A percentile compares a stretch with the other conserved stretches of the same genome.
Conservation (phyloP, 2,797 vertebrate genomes). For the Enteromius mattozi region DNA sequence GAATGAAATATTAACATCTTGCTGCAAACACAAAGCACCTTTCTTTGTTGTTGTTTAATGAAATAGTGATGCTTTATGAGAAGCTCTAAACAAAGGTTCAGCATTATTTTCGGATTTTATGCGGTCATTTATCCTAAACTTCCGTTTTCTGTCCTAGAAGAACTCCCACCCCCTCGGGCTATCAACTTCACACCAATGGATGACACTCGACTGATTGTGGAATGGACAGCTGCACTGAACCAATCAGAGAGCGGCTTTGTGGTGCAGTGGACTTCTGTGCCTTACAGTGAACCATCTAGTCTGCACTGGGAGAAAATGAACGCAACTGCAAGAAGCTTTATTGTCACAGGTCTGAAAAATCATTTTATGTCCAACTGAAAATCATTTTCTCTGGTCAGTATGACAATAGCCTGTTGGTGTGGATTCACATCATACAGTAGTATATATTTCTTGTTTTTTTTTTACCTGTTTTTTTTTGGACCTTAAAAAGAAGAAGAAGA, state of each 20-base stretch:
- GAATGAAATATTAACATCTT: not conserved
- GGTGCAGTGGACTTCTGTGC: slow-evolving; percentile 73
- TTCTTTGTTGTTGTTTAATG: not conserved
- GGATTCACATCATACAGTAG: not conserved
- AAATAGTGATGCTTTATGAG: not conserved
- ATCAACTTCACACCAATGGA: slow-evolving; percentile 58
- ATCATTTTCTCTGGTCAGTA: not conserved
- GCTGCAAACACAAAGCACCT: not conserved
- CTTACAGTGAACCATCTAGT: slow-evolving; percentile 29
- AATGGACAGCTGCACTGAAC: slow-evolving; percentile 64
- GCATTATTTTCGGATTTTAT: not conserved
- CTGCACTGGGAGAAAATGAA: slow-evolving; percentile 68
- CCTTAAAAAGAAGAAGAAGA: too few relatives aligned
- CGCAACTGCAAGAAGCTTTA: slow-evolving; percentile 27
- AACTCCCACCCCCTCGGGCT: slow-evolving; percentile 39
- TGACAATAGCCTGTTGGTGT: not conserved
- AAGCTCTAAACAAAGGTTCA: not conserved
- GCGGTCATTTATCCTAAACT: not conserved
- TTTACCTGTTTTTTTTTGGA: too few relatives aligned
- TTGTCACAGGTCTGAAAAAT: slow-evolving; percentile 71
- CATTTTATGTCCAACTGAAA: not conserved
- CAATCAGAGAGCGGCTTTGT: slow-evolving; percentile 63
- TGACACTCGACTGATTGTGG: slow-evolving; percentile 65
- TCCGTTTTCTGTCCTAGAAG: slow-evolving; percentile 61
- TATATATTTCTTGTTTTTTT: not conserved